phyloP scores from a whole-genome alignment of 2,113 vertebrate species.

The Kobus ellipsiprymnus region DNA sequence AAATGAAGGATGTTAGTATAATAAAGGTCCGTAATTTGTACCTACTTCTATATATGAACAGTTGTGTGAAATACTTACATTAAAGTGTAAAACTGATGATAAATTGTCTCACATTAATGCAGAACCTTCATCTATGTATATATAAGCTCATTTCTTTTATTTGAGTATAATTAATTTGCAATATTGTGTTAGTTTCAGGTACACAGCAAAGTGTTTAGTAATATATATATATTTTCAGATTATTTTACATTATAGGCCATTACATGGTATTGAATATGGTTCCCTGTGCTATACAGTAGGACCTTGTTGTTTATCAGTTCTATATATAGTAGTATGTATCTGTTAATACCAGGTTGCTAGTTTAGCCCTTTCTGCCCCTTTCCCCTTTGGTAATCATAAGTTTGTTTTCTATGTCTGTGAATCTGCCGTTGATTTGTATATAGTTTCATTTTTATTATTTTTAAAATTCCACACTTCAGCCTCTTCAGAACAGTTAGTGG shows the following conservation, averaged over 20 bases:
- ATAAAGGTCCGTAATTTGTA: not conserved
- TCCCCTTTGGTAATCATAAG: not conserved
- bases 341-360: not conserved
- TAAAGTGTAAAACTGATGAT: not conserved
- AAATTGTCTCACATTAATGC: not conserved
- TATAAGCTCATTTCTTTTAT: not conserved
- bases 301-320: not conserved
- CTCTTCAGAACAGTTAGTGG: not conserved
- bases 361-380: not conserved
- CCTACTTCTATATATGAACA: not conserved
- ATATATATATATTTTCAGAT: not conserved
- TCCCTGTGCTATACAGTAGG: not conserved
- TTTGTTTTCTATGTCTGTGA: not conserved
- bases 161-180: not conserved
- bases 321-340: not conserved
- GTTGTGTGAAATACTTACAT: not conserved
- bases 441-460: not conserved
- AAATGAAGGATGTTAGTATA: not conserved
- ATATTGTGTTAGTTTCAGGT: not conserved
- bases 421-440: not conserved
- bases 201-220: not conserved
- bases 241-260: not conserved
- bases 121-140: not conserved
- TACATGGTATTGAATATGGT: not conserved
- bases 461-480: not conserved